Percentiles rank a stretch among this genome's conserved stretches.
Evolutionary conservation across 2,888 invertebrate species (phyloP).

Genomic region (Theretra japonica): DNA sequence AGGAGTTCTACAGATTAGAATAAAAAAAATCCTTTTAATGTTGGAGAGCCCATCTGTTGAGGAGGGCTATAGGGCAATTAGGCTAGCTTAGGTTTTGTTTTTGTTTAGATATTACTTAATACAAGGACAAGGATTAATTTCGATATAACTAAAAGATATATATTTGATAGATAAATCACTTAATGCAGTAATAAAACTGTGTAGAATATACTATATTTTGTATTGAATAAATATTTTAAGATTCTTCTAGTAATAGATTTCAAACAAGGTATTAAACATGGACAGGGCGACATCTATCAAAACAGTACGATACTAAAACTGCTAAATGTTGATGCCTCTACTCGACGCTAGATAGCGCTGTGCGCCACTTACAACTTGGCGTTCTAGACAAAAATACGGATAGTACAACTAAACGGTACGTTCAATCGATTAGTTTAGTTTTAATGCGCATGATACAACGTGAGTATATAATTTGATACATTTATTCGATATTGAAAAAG

Average conservation of each 20-base stretch:
- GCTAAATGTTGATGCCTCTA: constrained; percentile 51
- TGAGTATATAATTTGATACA: background rate
- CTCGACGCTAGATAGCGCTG: constrained; percentile 70
- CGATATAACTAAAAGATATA: too few relatives aligned
- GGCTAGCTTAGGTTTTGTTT: too few relatives aligned
- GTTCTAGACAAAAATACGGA: background rate
- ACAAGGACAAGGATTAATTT: too few relatives aligned
- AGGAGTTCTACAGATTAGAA: too few relatives aligned
- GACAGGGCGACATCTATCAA: constrained; percentile 5
- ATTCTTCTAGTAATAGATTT: background rate
- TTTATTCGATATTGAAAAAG: background rate
- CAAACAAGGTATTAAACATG: background rate
- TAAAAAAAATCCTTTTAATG: too few relatives aligned
- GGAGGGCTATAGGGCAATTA: too few relatives aligned
- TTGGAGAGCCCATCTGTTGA: too few relatives aligned
- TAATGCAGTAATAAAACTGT: too few relatives aligned
- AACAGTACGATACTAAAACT: background rate
- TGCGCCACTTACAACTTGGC: background rate
- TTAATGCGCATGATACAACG: background rate
- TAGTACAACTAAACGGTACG: background rate
- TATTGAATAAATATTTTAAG: too few relatives aligned
- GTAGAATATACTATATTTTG: too few relatives aligned
- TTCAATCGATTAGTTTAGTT: background rate
- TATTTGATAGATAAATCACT: too few relatives aligned
- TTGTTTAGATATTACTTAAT: too few relatives aligned